phyloP scores from a whole-genome alignment of 2,113 vertebrate species.

The Psilopsiagon aymara region DNA sequence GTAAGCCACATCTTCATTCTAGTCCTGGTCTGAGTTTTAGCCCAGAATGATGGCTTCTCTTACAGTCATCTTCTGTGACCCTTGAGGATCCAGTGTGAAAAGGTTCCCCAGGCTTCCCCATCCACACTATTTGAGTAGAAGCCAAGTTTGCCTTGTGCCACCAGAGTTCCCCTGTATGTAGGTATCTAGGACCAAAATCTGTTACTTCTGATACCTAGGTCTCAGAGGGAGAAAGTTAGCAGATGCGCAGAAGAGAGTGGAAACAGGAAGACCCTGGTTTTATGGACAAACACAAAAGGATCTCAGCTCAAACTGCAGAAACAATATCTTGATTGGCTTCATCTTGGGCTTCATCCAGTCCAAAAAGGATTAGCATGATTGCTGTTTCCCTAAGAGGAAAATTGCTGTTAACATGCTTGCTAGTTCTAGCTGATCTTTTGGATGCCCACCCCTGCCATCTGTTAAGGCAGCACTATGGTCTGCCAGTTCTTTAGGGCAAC shows the following conservation, averaged over 20 bases:
- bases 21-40: background rate
- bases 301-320: background rate
- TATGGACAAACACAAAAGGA: background rate
- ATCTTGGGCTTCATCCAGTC: background rate
- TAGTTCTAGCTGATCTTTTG: conserved; percentile 27
- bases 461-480: background rate
- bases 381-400: background rate
- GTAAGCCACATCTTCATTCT: background rate
- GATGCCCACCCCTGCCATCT: conserved; percentile 43
- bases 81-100: background rate
- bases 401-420: background rate
- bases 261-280: background rate
- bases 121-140: background rate
- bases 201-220: background rate
- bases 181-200: background rate
- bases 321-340: background rate
- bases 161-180: background rate
- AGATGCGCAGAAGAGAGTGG: background rate
- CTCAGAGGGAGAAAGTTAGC: background rate
- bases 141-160: background rate
- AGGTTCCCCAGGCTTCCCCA: background rate
- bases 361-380: background rate
- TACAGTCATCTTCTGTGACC: background rate
- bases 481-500: background rate
- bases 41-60: background rate